Base-by-base conservation (phyloP, 2,113 vertebrate species). In the Brachypteracias leptosomus region DNA sequence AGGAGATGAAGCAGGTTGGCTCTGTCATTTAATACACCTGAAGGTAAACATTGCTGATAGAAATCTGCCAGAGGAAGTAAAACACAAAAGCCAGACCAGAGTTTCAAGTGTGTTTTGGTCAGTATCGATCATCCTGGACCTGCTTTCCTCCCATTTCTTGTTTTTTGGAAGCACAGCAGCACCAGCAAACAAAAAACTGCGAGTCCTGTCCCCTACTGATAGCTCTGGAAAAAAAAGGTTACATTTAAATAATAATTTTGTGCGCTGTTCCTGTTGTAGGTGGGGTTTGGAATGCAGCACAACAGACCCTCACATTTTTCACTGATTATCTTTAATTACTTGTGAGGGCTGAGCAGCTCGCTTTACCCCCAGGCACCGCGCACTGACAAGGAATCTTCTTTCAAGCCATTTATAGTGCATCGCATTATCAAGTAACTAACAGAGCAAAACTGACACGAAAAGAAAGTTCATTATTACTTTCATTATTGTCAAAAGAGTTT, bases 291-390 rank as follows among this genome's bases (percentile, higher is more conserved):
- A 98, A 98, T 98, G 97, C 28, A 2, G 93, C 71, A 95, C 94
- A 96, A 68, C 85, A 93, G 97, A 95, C 96, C 95, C 97, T 97
- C 47, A 63, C 98, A 97, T 98, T 98, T 98, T 98, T 97, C 96
- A 74, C 96, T 98, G 98, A 98, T 98, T 98, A 97, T 98, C 97
- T 98, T 98, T 98, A 98, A 98, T 98, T 98, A 97, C 98, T 98
- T 94, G 81, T 74, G 97, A 97, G 97, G 94, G 96, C 97, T 97
- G 94, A 97, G 95, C 78, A 92, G 96, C 97, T 93, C 92, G 76
- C 79, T 7, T 94, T 90, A 44, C 97, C 97, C 97, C 49, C 61
- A 46, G 98, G 97, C 97, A 54, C 87, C 40, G 61, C 36, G 90
- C 96, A 88, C 97, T 97, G 97, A 97, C 97, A 87, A 96, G 97